phyloP scores from a whole-genome alignment of 2,113 vertebrate genomes.

The Antechinus stuartii region DNA sequence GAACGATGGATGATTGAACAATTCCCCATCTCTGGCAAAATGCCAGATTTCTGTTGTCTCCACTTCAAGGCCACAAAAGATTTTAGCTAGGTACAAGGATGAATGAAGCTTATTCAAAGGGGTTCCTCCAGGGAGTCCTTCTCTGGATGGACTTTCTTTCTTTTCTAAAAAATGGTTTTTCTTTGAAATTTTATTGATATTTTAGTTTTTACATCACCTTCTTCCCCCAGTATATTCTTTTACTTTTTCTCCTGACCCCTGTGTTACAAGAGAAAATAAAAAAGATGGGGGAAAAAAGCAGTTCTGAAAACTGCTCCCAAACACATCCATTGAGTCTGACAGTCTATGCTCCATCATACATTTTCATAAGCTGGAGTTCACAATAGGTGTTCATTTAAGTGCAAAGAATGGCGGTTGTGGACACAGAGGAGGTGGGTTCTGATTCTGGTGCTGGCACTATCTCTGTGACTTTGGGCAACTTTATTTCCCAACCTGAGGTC shows the following conservation, averaged over 20 bases:
- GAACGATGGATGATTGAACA: not conserved
- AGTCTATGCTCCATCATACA: rapidly evolving
- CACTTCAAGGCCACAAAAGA: not conserved
- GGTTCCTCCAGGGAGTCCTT: not conserved
- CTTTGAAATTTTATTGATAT: not conserved
- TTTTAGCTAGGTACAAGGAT: not conserved
- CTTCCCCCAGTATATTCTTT: not conserved
- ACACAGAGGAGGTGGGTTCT: not conserved
- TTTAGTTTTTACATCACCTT: not conserved
- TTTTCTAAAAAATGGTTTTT: not conserved
- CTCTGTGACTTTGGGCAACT: not conserved
- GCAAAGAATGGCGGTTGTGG: not conserved
- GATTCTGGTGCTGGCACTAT: not conserved
- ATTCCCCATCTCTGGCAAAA: not conserved
- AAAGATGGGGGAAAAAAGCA: not conserved
- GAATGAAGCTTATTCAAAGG: not conserved
- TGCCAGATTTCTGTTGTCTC: not conserved
- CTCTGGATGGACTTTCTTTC: not conserved
- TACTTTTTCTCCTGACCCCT: not conserved
- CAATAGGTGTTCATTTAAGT: not conserved
- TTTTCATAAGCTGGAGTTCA: not conserved
- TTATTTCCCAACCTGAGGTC: not conserved
- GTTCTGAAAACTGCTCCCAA: not conserved
- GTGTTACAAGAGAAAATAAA: not conserved
- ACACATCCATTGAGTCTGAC: not conserved